phyloP scores from a whole-genome alignment of 1,140 invertebrate genomes.

The Orchesella cincta region DNA sequence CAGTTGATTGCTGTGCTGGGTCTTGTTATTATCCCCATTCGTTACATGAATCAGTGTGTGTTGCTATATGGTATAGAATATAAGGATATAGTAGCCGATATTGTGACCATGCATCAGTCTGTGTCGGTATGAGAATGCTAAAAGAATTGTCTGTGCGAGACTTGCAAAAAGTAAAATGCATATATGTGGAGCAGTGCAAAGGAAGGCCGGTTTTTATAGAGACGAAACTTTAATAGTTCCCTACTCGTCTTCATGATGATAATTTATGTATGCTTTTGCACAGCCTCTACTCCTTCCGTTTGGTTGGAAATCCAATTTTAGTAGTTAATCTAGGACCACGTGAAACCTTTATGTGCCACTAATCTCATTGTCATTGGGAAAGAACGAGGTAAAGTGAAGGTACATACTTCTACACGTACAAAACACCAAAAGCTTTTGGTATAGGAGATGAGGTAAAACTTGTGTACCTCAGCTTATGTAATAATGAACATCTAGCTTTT shows the following conservation, averaged over 20 bases:
- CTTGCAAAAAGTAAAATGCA: neutral
- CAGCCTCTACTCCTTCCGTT: constrained; percentile 1
- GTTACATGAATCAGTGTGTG: constrained; percentile 5
- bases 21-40: constrained; percentile 6
- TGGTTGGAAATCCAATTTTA: constrained; percentile 8
- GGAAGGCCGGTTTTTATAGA: neutral
- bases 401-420: no score
- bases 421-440: no score
- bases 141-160: neutral
- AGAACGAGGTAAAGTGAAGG: no score
- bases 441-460: no score
- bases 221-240: constrained; percentile 3
- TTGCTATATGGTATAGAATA: neutral
- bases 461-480: no score
- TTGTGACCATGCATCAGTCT: neutral
- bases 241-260: constrained; percentile 8
- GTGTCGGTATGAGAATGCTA: neutral
- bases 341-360: constrained; percentile 20
- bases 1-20: neutral
- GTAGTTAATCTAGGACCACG: constrained; percentile 19
- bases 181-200: neutral
- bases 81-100: neutral
- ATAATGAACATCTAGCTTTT: no score
- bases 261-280: constrained; percentile 20
- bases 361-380: constrained; percentile 20